Evolutionary conservation across 1,140 invertebrate species (phyloP).

Genomic region (Drosophila rufa): DNA sequence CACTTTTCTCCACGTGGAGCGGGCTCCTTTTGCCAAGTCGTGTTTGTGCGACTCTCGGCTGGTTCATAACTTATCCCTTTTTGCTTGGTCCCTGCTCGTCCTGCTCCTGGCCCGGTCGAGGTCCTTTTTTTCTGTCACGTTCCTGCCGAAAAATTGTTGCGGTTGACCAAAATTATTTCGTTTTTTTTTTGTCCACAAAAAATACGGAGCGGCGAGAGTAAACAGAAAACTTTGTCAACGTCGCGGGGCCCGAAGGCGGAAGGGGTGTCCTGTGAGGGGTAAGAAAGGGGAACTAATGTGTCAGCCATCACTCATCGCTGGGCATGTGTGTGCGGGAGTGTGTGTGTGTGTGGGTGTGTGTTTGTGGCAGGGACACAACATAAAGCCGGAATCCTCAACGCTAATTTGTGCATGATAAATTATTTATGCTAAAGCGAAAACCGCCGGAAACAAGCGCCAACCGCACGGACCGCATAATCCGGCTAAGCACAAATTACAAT

Average conservation of each 20-base stretch:
- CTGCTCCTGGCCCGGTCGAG: not conserved
- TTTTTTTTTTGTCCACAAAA: constrained; percentile 22
- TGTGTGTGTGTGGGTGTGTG: constrained; percentile 13
- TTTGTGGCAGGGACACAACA: constrained; percentile 43
- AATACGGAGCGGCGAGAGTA: constrained; percentile 22
- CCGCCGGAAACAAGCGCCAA: constrained; percentile 35
- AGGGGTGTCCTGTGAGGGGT: not conserved
- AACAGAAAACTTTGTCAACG: constrained; percentile 65
- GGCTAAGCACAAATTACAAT: constrained; percentile 63
- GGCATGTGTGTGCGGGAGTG: constrained; percentile 6
- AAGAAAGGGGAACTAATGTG: constrained; percentile 43
- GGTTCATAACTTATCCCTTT: constrained; percentile 62
- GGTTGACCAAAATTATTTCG: constrained; percentile 75
- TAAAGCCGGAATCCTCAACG: constrained; percentile 70
- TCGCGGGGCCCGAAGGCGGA: constrained; percentile 4
- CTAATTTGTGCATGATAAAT: constrained; percentile 84
- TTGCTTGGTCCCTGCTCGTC: not conserved
- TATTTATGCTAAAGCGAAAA: constrained; percentile 79
- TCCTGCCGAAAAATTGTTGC: constrained; percentile 70
- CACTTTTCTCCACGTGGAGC: constrained; percentile 3
- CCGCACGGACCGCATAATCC: constrained; percentile 42
- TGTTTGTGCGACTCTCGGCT: constrained; percentile 16
- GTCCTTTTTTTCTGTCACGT: constrained; percentile 49
- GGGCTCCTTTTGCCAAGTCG: constrained; percentile 21
- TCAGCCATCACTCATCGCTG: constrained; percentile 65